Percentiles rank a stretch among this genome's conserved stretches.
Conservation (phyloP, 2,113 vertebrate species). For the Pantherophis guttatus region DNA sequence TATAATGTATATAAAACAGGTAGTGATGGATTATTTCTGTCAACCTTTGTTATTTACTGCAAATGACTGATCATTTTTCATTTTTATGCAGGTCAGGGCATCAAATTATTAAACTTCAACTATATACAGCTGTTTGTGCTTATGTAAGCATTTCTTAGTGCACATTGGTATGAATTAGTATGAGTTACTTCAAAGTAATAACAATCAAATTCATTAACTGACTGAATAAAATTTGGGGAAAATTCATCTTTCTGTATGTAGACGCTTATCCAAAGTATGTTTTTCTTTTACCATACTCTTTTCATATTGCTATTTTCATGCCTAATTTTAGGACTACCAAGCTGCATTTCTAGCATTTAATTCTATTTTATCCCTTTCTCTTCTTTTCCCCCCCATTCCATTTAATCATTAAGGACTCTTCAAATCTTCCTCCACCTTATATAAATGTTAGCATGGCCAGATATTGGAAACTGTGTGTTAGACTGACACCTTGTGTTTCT, state of each 20-base stretch:
- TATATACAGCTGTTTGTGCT: background rate
- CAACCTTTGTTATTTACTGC: background rate
- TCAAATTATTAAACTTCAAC: background rate
- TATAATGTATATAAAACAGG: too few species aligned
- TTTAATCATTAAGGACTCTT: background rate
- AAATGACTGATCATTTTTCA: background rate
- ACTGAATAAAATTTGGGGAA: background rate
- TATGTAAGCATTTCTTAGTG: background rate
- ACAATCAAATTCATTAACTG: background rate
- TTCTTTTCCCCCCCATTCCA: too few species aligned
- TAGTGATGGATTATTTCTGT: background rate
- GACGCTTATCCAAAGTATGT: background rate
- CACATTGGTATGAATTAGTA: background rate
- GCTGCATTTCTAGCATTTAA: background rate
- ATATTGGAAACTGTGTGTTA: background rate
- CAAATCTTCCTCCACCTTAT: background rate
- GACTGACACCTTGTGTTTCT: constrained; percentile 10
- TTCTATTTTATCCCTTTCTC: background rate
- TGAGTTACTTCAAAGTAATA: background rate
- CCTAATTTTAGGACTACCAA: background rate
- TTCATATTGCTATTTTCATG: background rate
- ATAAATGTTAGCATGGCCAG: background rate
- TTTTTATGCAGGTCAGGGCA: background rate
- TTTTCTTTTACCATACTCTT: background rate
- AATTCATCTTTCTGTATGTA: background rate